Evolutionary conservation across 2,888 invertebrate species (phyloP).

Genomic region (Polymixis flavicincta): DNA sequence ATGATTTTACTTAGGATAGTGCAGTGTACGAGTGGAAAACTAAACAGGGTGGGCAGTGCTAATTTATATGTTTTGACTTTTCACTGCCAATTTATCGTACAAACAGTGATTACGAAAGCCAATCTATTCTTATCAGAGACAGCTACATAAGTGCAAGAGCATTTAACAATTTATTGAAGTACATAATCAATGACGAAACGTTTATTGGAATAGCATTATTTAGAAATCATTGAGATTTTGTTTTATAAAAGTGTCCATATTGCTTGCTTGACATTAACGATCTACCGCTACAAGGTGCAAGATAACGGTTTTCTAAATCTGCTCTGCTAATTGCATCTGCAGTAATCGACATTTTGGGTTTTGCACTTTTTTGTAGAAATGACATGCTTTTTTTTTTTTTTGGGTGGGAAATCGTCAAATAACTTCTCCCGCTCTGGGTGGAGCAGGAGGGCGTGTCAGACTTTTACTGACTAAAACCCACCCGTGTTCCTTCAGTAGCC

Average conservation of each 20-base stretch:
- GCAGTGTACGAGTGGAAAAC: constrained; percentile 3
- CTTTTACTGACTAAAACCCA: too few relatives aligned
- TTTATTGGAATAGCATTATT: not conserved
- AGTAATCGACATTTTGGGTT: too few relatives aligned
- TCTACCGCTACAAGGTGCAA: not conserved
- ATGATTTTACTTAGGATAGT: not conserved
- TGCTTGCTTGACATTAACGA: not conserved
- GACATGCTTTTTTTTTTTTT: too few relatives aligned
- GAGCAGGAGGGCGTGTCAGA: too few relatives aligned
- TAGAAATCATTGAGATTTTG: constrained; percentile 6
- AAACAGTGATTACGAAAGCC: constrained; percentile 34
- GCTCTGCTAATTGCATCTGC: too few relatives aligned
- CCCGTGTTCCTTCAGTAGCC: too few relatives aligned
- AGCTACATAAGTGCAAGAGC: constrained; percentile 24
- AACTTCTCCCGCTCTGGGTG: too few relatives aligned
- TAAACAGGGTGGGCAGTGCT: not conserved
- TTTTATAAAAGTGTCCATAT: not conserved
- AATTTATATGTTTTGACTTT: constrained; percentile 33
- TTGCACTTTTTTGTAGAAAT: too few relatives aligned
- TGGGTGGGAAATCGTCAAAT: too few relatives aligned
- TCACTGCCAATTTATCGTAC: constrained; percentile 10
- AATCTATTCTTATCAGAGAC: constrained; percentile 46
- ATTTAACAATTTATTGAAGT: constrained; percentile 33
- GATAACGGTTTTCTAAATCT: too few relatives aligned
- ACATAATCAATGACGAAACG: constrained; percentile 39